Base-by-base conservation (phyloP, 2,888 invertebrate genomes). In the Chorisops tibialis region DNA sequence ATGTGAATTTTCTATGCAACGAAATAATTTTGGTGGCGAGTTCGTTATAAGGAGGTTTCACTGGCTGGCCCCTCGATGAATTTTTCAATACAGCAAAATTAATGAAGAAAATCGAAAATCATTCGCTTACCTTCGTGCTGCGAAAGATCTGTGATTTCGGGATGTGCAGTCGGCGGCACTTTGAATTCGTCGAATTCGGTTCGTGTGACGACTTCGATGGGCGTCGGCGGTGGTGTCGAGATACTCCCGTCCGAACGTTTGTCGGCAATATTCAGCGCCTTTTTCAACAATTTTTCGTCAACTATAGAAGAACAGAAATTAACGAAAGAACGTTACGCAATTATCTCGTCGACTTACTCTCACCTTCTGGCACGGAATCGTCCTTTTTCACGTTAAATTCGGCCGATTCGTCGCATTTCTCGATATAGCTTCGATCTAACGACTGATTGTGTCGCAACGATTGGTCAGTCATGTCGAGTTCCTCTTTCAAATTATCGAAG, bases 381-480 rank as follows among this genome's bases (percentile, higher is more conserved):
- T 85, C 78, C 24, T 81, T 82, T 71, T 88, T 87, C 67, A 87
- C 87, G 78, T 88, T 87, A 16, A 60, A 43, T 45, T 56, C 56
- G 9, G 56, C 43, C 22, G 21, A 21, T 12, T 51, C 39, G 14
- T 59, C 59, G 2, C 35, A 43, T 38, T 59, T 52, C 35, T 63
- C 51, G 47, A 18, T 11, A 21, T 24, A 50, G 16, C 63, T 78
- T 76, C 62, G 6, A 86, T 87, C 2, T 84, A 85, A 72, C 87
- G 87, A 73, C 87, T 88, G 58, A 81, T 82, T 74, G 86, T 86
- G 68, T 19, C 67, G 58, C 7, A 69, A 69, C 12, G 66, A 62
- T 22, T 67, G 65, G 56, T 80, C 80, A n/a, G n/a, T n/a, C 47
- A 82, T 73, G 58, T 81, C 81, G 41, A 82, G 74, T 71, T 81